phyloP scores from a whole-genome alignment of 2,797 vertebrate species.

The Myripristis jacobus region DNA sequence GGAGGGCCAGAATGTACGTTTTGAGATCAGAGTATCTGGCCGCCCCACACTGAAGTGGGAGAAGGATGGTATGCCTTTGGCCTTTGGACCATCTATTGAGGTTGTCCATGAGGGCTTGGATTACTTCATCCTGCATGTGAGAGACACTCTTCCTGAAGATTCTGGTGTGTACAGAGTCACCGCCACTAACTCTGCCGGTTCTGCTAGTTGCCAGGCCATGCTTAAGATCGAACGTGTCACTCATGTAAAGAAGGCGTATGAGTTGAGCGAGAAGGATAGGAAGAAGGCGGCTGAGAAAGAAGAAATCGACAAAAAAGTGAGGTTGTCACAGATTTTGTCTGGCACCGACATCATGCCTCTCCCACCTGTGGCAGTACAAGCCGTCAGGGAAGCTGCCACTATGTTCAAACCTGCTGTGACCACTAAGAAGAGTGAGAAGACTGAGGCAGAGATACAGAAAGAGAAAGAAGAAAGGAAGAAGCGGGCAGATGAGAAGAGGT shows the following conservation, averaged over 20 bases:
- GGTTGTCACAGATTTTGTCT: slow-evolving; percentile 93
- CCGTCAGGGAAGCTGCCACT: slow-evolving; percentile 92
- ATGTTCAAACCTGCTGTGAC: slow-evolving; percentile 95
- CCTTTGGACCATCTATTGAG: slow-evolving; percentile 94
- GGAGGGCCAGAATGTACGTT: slow-evolving; percentile 94
- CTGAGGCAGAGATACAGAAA: slow-evolving; percentile 89
- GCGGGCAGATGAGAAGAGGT: slow-evolving; percentile 88
- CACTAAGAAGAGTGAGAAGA: slow-evolving; percentile 91
- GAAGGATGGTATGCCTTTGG: slow-evolving; percentile 93
- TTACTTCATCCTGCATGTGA: slow-evolving; percentile 95
- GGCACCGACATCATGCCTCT: slow-evolving; percentile 89
- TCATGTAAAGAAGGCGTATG: slow-evolving; percentile 91
- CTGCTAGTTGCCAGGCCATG: slow-evolving; percentile 95
- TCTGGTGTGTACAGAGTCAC: slow-evolving; percentile 96
- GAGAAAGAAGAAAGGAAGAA: slow-evolving; percentile 90
- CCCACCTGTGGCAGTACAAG: slow-evolving; percentile 91
- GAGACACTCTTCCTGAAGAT: slow-evolving; percentile 94
- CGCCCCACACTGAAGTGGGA: slow-evolving; percentile 94
- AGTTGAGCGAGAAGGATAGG: slow-evolving; percentile 86
- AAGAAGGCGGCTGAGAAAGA: slow-evolving; percentile 80
- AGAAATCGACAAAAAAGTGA: slow-evolving; percentile 93
- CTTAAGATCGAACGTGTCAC: slow-evolving; percentile 91
- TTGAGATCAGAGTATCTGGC: slow-evolving; percentile 97
- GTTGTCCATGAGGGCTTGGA: slow-evolving; percentile 97
- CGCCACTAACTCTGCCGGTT: slow-evolving; percentile 97